phyloP scores from a whole-genome alignment of 2,797 vertebrate genomes.

The Pitangus sulphuratus region DNA sequence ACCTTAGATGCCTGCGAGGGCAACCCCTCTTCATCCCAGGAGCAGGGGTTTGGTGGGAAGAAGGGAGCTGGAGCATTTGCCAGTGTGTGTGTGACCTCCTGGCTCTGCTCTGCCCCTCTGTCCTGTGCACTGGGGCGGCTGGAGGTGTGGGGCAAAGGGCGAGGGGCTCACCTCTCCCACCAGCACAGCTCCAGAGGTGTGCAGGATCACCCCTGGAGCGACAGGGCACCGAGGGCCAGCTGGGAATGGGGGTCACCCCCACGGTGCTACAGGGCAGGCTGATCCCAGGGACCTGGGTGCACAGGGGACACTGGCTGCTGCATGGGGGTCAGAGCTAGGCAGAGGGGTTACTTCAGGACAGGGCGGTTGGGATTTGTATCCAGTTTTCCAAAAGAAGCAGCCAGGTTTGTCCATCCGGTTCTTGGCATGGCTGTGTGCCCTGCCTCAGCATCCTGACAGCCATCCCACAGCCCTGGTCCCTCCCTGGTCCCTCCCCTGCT shows the following conservation, averaged over 20 bases:
- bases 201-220: fast-evolving
- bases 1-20: background rate
- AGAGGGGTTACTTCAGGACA: background rate
- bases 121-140: fast-evolving
- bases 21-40: background rate
- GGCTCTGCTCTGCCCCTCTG: fast-evolving
- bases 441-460: background rate
- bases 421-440: background rate
- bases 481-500: background rate
- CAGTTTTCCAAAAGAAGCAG: background rate
- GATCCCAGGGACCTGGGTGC: background rate
- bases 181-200: background rate
- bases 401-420: background rate
- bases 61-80: background rate
- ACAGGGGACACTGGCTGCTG: background rate
- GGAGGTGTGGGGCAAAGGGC: fast-evolving
- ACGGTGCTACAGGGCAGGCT: fast-evolving
- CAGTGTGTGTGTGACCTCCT: background rate
- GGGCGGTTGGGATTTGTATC: fast-evolving
- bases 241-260: background rate
- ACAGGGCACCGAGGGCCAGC: too few relatives aligned
- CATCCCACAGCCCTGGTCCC: background rate
- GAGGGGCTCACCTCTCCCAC: background rate
- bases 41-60: background rate
- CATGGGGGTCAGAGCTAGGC: background rate